Conservation (phyloP, 1,140 invertebrate genomes). For the Wiebesia pumilae region DNA sequence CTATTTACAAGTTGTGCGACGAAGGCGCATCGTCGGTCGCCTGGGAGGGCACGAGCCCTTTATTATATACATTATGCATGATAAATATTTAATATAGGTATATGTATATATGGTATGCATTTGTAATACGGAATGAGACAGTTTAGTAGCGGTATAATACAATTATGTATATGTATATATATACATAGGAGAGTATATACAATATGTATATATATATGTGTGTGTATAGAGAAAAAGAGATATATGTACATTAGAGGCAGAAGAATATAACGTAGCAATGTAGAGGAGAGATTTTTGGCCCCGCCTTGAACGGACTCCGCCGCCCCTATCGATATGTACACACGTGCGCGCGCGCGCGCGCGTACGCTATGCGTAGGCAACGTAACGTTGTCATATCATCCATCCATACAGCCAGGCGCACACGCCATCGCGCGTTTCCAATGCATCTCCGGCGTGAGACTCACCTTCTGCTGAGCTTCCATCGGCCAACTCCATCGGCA, state of each 20-base stretch:
- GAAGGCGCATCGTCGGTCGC: not conserved
- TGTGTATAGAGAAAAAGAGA: conserved; percentile 55
- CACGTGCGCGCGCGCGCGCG: conserved; percentile 54
- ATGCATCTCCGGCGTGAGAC: not conserved
- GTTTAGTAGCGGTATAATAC: conserved; percentile 59
- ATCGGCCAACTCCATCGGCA: not conserved
- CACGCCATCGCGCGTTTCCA: not conserved
- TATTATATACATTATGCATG: conserved; percentile 51
- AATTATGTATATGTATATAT: conserved; percentile 64
- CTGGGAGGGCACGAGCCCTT: not conserved
- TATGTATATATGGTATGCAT: conserved; percentile 51
- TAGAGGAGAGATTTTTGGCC: conserved; percentile 72
- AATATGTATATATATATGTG: conserved; percentile 69
- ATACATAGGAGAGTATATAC: conserved; percentile 63
- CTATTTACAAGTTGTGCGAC: conserved; percentile 5
- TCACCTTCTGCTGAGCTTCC: conserved; percentile 18
- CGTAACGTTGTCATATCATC: not conserved
- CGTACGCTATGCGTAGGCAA: conserved; percentile 47
- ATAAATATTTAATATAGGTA: conserved; percentile 59
- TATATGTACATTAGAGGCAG: conserved; percentile 72
- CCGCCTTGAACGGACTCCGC: conserved; percentile 68
- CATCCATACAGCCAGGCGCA: not conserved
- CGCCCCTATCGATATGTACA: conserved; percentile 59
- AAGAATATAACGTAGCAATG: conserved; percentile 68
- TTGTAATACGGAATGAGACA: conserved; percentile 52